Base-by-base conservation (phyloP, 2,888 invertebrate species). In the Hylaea fasciaria region DNA sequence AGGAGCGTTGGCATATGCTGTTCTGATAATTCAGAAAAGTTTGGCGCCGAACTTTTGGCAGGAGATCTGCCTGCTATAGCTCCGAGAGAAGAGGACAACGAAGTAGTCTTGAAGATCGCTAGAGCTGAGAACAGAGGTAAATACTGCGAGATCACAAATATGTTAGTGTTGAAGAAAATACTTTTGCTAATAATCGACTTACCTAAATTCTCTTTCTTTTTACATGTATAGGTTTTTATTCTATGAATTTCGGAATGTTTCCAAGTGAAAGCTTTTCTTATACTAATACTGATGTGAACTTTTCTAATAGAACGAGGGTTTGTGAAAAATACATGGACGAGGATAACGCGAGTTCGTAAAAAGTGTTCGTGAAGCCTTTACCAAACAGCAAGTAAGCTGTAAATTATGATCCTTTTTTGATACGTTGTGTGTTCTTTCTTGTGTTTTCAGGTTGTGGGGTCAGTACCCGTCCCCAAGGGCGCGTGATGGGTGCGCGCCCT, bases 1-100 rank as follows among this genome's bases (percentile, higher is more conserved):
- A 54, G 57, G 4, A 54, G 94, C 40, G 93, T 96, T 55, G 96
- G 96, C n/a, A 94, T 95, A 13, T 97, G 96, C 78, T 97, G 96
- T 76, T 96, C 96, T 0, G 94, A 95, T 53, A 88, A 68, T 65
- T 71, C 82, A 1, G 70, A 60, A 62, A 81, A 57, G 75, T 85
- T 69, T 64, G 90, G 72, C 64, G 81, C 73, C 49, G 89, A 90
- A 52, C 85, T 93, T 0, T 82, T 94, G 32, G 94, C 94, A 0
- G 93, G 94, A 2, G 93, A 91, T 48, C 74, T 92, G 10, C 92
- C 92, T 0, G 89, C 91, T 12, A 89, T 85, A 0, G 91, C 93
- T 0, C 87, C 91, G 0, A 86, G 80, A 51, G 93, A 93, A 32
- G 93, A 93, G 57, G 78, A 83, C 12, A 82, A 87, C 40, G 91